A percentile compares a stretch with the other conserved stretches of the same genome.
Evolutionary conservation across 2,113 vertebrate species (phyloP).

Genomic region (Camelus dromedarius): DNA sequence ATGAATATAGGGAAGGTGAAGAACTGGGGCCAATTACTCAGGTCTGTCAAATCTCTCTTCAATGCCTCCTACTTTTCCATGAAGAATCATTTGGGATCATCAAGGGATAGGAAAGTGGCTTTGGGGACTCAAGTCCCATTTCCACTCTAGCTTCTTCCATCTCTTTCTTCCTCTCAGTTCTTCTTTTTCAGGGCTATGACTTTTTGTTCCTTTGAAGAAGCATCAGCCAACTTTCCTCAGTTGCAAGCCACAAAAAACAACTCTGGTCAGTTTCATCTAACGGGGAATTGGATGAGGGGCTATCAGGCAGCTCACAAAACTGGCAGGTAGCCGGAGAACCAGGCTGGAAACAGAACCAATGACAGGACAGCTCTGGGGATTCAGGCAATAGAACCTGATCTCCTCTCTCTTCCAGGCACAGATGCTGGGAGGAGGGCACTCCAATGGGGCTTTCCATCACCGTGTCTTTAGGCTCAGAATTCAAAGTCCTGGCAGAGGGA

Average conservation of each 20-base stretch:
- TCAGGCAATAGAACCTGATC: background rate
- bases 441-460: background rate
- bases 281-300: background rate
- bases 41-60: background rate
- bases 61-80: background rate
- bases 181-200: background rate
- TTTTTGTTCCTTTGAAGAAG: conserved; percentile 15
- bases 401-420: background rate
- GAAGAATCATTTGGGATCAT: background rate
- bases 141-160: background rate
- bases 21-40: background rate
- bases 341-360: background rate
- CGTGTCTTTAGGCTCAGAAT: background rate
- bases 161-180: background rate
- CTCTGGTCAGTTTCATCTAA: background rate
- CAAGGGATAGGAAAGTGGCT: background rate
- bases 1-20: background rate
- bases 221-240: background rate
- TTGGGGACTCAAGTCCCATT: background rate
- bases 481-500: background rate
- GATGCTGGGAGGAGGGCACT: background rate
- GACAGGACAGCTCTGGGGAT: background rate
- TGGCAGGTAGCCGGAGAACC: background rate
- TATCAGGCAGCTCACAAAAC: background rate
- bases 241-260: background rate